Evolutionary conservation across 2,113 vertebrate species (phyloP).

Genomic region (Malurus melanocephalus): DNA sequence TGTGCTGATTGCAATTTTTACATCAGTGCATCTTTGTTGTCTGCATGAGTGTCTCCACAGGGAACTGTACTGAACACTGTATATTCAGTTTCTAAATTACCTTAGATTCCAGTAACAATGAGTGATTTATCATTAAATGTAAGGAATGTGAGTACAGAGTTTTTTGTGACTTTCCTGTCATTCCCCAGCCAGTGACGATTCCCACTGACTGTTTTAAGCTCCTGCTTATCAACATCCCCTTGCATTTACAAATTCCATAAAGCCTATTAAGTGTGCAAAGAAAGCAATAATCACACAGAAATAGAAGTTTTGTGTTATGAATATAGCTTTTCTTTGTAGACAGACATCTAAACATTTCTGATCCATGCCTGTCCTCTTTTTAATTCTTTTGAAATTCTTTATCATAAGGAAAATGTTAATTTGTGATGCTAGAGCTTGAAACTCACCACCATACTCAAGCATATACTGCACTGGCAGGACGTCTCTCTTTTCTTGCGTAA

Average conservation of each 20-base stretch:
- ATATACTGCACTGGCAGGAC: background rate
- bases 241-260: background rate
- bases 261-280: background rate
- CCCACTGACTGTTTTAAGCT: background rate
- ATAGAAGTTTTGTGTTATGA: background rate
- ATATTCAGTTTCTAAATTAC: background rate
- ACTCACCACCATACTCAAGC: fast-evolving
- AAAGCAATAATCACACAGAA: background rate
- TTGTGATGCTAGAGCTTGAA: background rate
- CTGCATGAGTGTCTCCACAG: background rate
- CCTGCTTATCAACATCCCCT: background rate
- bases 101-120: background rate
- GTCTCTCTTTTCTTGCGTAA: background rate
- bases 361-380: background rate
- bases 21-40: background rate
- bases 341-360: background rate
- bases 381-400: background rate
- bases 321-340: background rate
- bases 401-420: background rate
- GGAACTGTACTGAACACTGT: background rate
- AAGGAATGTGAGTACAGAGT: background rate
- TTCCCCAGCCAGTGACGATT: background rate
- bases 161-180: background rate
- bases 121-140: background rate
- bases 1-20: background rate